Base-by-base conservation (phyloP, 2,113 vertebrate genomes). In the Zosterops lateralis region DNA sequence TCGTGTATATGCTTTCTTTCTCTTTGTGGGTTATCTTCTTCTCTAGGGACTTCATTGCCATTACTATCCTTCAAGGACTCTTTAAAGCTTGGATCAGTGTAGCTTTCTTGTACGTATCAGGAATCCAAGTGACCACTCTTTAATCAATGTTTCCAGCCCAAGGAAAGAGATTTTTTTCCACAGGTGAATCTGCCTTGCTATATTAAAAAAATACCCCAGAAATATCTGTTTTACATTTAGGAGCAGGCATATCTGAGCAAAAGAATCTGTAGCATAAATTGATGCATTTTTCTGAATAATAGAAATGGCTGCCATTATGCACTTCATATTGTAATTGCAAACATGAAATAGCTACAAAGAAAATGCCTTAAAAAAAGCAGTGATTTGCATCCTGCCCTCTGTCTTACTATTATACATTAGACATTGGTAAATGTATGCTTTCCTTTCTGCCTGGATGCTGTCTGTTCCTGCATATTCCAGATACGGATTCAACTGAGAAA, bases 331-430 rank as follows among this genome's bases (percentile, higher is more conserved):
- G 31, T 75, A 44, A 40, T 68, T 82, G 19, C 18, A 44, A 60
- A 12, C 29, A 48, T 24, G 25, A 89, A 74, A 72, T 32, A 31
- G 5, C 21, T 74, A 22, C 15, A 53, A 67, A 67, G 29, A 44
- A 83, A 87, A 64, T 57, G 32, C 17, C 34, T 56, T 60, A 1
- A 24, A 36, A 64, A 64, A 82, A 60, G 8, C 20, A 2, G 0
- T 68, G 16, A 1, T 51, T 83, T 68, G 15, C 25, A 38, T 74
- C 14, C 15, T 51, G 16, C 8, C 6, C 9, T 80, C 18, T 84
- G 20, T 54, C 13, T 36, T 74, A 12, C 1, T 5, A 16, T 53
- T 1, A 1, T 38, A n/a, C 19, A 32, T 1, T 22, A 60, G 42
- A 54, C 32, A 6, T 66, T 83, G 15, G 10, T 56, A 67, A 74